Base-by-base conservation (phyloP, 2,113 vertebrate species). In the Zapornia atra region DNA sequence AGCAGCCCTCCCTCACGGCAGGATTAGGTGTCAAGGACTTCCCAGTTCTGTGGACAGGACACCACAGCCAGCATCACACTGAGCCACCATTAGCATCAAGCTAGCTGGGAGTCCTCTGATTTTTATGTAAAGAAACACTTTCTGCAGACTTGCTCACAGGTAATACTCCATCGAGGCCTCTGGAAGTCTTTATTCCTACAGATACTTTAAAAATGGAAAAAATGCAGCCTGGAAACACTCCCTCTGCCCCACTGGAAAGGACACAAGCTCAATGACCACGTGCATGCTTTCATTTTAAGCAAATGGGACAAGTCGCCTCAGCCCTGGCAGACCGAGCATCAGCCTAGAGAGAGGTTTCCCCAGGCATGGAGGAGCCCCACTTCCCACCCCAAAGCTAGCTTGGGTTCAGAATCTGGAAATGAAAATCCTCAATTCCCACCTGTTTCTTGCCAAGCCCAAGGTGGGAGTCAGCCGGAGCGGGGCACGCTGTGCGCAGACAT, bases 401-500 rank as follows among this genome's bases (percentile, higher is more conserved):
- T 2, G 2, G 28, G 59, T 82, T 73, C 3, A 6, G 68, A 71
- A 88, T 56, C 16, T 46, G 50, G 57, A 64, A 86, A 64, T 65
- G 0, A 0, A 80, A 72, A 25, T 25, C 5, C 61, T 65, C n/a
- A 10, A 38, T 61, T 69, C 46, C 36, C 76, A 57, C 34, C 33
- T 3, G 3, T 70, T 83, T 92, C 34, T 85, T 34, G n/a, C 69
- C 77, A 94, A 92, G 31, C 44, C 63, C 48, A 42, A 18, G 53
- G 21, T 3, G 16, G 28, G 44, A 80, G n/a, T 17, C 0, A 5
- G 48, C 34, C 5, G 3, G 48, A 89, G 76, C 14, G 0, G 11
- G 69, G 29, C 6, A 78, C 1, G 0, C 66, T 36, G 29, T 8
- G 68, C 1, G 1, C 83, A 83, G 48, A n/a, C 66, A 64, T 46